phyloP scores from a whole-genome alignment of 2,113 vertebrate species.

The Fulmarus glacialis region DNA sequence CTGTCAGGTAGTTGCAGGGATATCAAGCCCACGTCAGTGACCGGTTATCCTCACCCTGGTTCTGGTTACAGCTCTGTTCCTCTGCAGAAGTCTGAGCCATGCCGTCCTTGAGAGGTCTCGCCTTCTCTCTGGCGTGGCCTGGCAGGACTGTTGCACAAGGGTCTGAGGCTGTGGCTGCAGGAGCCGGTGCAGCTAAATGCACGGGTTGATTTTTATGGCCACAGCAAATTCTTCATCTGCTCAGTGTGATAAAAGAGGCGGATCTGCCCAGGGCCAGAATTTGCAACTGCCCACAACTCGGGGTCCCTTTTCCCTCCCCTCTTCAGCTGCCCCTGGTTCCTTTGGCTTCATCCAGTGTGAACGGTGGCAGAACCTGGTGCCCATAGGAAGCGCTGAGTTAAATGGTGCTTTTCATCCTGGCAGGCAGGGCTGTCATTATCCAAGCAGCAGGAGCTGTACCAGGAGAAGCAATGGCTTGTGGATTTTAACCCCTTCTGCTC shows the following conservation, averaged over 20 bases:
- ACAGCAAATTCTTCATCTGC: not conserved
- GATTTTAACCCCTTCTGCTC: not conserved
- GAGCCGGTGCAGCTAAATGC: not conserved
- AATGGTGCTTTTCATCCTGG: not conserved
- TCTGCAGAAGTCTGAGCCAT: not conserved
- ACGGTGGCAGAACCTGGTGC: not conserved
- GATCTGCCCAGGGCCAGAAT: not conserved
- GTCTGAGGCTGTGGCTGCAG: not conserved
- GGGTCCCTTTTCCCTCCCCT: not conserved
- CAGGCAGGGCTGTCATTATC: not conserved
- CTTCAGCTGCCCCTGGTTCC: not conserved
- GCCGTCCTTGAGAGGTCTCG: not conserved
- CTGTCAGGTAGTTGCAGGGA: not conserved
- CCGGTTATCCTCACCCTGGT: not conserved
- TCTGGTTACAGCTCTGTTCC: not conserved
- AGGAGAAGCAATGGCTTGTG: not conserved
- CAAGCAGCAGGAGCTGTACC: slow-evolving; percentile 1
- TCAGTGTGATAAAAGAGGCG: not conserved
- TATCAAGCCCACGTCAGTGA: not conserved
- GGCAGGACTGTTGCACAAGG: not conserved
- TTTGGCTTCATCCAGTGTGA: not conserved
- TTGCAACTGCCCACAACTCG: not conserved
- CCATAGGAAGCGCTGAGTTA: not conserved
- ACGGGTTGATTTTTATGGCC: not conserved
- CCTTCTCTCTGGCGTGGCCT: not conserved